Evolutionary conservation across 2,888 invertebrate species (phyloP), one percentile per base, ranked within the genome.

Genomic region (Nephrotoma guestfalica): DNA sequence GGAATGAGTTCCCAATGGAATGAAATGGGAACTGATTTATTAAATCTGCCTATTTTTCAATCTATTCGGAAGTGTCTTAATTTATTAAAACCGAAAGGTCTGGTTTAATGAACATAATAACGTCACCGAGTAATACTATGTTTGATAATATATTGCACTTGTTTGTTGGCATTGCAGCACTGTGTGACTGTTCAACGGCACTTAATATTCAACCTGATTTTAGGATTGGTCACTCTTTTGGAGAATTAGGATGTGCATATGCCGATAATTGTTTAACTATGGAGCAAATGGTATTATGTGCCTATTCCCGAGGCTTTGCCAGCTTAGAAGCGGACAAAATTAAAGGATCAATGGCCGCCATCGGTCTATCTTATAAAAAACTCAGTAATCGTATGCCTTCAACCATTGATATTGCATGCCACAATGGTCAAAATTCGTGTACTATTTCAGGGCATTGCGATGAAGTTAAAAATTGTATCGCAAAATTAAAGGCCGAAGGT

Each of bases 1-100:
- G 97, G 97, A 47, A 96, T 98, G 96, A 97, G 97, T 1, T 95
- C 96, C 0, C 97, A 97, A 89, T 97, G 97, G 97, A 92, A 94
- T 11, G 95, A 95, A 88, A 97, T 98, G 96, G 97, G 96, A 4
- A 92, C 93, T 9, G 93, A 94, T 57, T 93, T 97, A 85, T 94
- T 97, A 94, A 92, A 93, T 88, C 92, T 97, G 42, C 95, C 96
- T 0, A 91, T 94, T 4, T 97, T 97, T 90, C 92, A 94, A 86
- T 94, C 96, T 18, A 94, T 97, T 88, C 91, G 94, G 87, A 86
- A 91, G 87, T 94, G 94, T 86, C 93, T 94, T 88, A 91, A 91
- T 87, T 91, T 93, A 0, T 90, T 96, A 1, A 90, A 92, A 87
- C 92, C 94, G 0, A 93, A 93, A 89, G 95, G 94, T 0, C 88